These are phyloP conservation scores for Pseudomyrmex pallidus DNA, from an alignment of 1,140 invertebrate species.

Conservation along the genomic window DNA sequence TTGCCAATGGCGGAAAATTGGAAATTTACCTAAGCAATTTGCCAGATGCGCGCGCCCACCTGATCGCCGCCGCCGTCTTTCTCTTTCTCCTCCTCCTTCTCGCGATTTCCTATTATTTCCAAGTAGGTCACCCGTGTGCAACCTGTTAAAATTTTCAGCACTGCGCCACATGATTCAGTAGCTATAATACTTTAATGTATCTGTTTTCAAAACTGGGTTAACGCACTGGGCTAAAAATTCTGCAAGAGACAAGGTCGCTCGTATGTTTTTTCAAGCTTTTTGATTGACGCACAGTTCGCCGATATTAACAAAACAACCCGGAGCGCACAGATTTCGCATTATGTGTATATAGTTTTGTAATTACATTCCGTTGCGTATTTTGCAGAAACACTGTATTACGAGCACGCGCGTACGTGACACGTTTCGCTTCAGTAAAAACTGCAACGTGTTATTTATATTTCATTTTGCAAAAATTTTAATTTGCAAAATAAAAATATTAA, in stretches of 20 bases:
- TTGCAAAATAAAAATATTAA: no score
- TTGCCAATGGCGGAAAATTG: conserved; percentile 74
- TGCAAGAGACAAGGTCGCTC: background rate
- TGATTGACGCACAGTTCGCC: background rate
- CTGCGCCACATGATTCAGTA: conserved; percentile 6
- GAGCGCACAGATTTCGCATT: no score
- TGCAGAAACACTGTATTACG: no score
- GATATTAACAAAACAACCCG: no score
- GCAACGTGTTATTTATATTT: no score
- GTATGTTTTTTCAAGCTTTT: background rate
- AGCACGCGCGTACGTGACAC: no score
- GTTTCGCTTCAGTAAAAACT: no score
- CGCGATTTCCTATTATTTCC: conserved; percentile 69
- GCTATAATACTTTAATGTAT: conserved; percentile 7
- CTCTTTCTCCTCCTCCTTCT: background rate
- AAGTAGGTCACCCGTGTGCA: conserved; percentile 62
- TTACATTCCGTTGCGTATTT: no score
- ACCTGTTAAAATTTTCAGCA: conserved; percentile 48
- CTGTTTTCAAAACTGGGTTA: conserved; percentile 16
- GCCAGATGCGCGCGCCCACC: conserved; percentile 55
- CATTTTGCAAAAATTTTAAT: no score
- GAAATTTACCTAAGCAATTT: conserved; percentile 76
- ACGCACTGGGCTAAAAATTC: conserved; percentile 1
- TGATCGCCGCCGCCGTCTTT: background rate
- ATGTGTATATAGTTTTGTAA: no score